Conservation (phyloP, 2,888 invertebrate species). For the Yponomeuta plumbellus region DNA sequence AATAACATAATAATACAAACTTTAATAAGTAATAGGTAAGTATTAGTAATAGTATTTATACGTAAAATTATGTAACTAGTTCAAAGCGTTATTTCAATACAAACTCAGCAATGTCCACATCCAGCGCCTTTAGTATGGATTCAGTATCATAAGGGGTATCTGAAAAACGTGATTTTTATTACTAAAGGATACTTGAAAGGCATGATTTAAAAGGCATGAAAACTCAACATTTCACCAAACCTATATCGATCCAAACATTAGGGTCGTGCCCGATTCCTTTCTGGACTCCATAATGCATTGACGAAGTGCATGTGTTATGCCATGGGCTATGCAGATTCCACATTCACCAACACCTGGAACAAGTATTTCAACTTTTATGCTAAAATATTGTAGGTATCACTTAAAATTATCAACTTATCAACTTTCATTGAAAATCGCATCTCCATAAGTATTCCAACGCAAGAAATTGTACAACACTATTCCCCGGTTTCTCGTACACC, state of each 20-base stretch:
- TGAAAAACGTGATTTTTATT: conserved; percentile 25
- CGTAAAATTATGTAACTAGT: no score
- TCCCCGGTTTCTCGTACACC: no score
- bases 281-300: conserved; percentile 56
- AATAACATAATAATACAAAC: no score
- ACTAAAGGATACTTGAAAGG: background rate
- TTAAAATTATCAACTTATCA: no score
- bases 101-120: conserved; percentile 45
- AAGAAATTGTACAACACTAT: no score
- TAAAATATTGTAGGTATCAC: no score
- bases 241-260: conserved; percentile 48
- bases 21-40: no score
- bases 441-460: no score
- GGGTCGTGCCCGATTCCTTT: conserved; percentile 51
- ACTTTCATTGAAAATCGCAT: no score
- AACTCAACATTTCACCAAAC: conserved; percentile 31
- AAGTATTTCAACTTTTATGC: background rate
- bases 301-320: conserved; percentile 49
- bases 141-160: conserved; percentile 53
- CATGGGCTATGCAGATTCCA: conserved; percentile 53
- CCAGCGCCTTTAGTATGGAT: conserved; percentile 49
- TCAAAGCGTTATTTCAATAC: conserved; percentile 19
- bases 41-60: no score
- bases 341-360: conserved; percentile 63
- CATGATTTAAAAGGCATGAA: background rate